Conservation (phyloP, 2,797 vertebrate species). For the Emys orbicularis region DNA sequence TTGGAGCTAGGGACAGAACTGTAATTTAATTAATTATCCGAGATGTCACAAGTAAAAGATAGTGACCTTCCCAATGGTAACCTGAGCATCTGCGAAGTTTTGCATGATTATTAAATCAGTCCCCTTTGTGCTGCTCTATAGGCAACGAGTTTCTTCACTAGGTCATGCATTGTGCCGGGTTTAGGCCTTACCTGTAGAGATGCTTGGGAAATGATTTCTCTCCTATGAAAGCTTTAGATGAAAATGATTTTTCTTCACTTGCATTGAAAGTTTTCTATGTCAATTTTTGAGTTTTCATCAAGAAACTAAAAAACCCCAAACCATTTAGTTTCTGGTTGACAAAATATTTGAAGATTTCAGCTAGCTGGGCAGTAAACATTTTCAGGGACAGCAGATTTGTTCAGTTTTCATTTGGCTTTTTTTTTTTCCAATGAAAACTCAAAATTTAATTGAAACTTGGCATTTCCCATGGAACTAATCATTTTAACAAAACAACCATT, state of each 20-base stretch:
- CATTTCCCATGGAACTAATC: too few species aligned
- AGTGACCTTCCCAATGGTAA: background rate
- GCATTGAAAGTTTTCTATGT: background rate
- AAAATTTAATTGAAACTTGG: too few species aligned
- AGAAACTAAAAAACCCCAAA: background rate
- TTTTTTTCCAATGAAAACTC: background rate
- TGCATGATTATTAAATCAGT: constrained; percentile 50
- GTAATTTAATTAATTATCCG: constrained; percentile 65
- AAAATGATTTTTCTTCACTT: background rate
- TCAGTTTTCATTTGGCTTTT: background rate
- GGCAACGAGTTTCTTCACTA: background rate
- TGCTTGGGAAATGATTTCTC: background rate
- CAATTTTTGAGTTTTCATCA: too few species aligned
- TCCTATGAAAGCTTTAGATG: background rate
- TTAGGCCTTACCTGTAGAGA: background rate
- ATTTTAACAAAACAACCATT: too few species aligned
- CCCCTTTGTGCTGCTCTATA: background rate
- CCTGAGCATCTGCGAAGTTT: constrained; percentile 34
- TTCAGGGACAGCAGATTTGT: background rate
- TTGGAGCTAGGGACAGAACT: constrained; percentile 20
- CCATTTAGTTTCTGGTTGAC: background rate
- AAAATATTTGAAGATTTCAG: background rate
- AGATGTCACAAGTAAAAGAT: constrained; percentile 50
- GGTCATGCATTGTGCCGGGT: background rate
- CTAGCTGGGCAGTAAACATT: background rate